Evolutionary conservation across 2,113 vertebrate genomes (phyloP).

Genomic region (Pelodiscus sinensis): DNA sequence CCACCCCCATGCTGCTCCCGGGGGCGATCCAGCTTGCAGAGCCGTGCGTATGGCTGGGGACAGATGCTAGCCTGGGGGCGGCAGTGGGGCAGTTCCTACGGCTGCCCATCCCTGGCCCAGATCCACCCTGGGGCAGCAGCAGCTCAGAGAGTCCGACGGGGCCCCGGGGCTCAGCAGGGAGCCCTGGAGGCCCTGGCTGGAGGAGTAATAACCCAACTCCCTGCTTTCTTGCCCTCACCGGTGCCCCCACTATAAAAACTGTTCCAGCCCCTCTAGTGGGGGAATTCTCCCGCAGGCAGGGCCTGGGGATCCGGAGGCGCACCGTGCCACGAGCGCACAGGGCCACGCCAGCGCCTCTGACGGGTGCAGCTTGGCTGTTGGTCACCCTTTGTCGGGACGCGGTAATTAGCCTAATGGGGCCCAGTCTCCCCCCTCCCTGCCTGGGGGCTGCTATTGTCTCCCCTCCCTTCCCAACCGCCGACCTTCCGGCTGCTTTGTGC

Average conservation of each 20-base stretch:
- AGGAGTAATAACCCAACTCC: too few relatives aligned
- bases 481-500: slow-evolving; percentile 54
- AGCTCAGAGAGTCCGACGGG: not conserved
- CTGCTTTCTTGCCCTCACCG: too few relatives aligned
- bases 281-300: too few relatives aligned
- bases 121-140: too few relatives aligned
- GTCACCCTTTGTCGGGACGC: not conserved
- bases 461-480: not conserved
- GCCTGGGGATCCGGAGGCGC: not conserved
- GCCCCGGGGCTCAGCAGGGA: not conserved
- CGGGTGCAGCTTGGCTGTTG: accelerated
- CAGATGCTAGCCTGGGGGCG: not conserved
- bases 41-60: too few relatives aligned
- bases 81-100: too few relatives aligned
- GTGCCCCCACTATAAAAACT: too few relatives aligned
- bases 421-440: accelerated
- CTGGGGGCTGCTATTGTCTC: too few relatives aligned
- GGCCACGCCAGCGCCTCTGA: not conserved
- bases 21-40: too few relatives aligned
- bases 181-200: too few relatives aligned
- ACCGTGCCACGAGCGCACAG: not conserved
- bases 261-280: not conserved
- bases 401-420: slow-evolving; percentile 68
- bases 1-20: not conserved
- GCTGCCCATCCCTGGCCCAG: not conserved